Percentiles rank a stretch among this genome's conserved stretches.
phyloP scores from a whole-genome alignment of 2,797 vertebrate genomes.

The Lycodopsis pacificus region DNA sequence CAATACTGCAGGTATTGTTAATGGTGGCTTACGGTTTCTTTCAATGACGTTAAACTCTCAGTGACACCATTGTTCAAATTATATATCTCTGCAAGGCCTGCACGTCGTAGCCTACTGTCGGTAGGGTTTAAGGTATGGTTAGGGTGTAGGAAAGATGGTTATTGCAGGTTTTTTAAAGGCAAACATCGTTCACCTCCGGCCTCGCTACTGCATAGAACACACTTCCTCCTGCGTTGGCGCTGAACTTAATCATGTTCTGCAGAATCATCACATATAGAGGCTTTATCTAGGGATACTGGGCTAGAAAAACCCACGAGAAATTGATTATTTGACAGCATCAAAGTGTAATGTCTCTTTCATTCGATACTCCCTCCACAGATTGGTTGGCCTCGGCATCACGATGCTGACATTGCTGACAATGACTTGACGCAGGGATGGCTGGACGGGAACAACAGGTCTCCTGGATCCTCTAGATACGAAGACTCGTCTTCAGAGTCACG shows the following conservation, averaged over 20 bases:
- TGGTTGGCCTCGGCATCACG: neutral
- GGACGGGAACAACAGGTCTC: neutral
- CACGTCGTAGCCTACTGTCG: neutral
- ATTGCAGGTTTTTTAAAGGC: neutral
- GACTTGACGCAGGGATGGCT: neutral
- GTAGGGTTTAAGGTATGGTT: neutral
- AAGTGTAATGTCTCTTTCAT: neutral
- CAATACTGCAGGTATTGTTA: neutral
- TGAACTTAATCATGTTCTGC: neutral
- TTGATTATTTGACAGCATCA: neutral
- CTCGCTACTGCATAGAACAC: neutral
- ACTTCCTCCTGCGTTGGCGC: neutral
- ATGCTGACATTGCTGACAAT: slow-evolving; percentile 26
- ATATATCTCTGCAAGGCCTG: neutral
- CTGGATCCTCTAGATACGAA: neutral
- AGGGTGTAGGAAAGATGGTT: neutral
- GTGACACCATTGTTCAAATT: neutral
- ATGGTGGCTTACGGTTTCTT: neutral
- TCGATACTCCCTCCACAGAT: slow-evolving; percentile 23
- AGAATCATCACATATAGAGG: neutral
- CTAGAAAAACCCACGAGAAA: neutral
- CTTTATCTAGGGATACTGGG: neutral
- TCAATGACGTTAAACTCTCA: neutral
- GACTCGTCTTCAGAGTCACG: slow-evolving; percentile 34
- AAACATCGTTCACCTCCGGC: neutral